phyloP scores from a whole-genome alignment of 2,888 invertebrate species.

The Melolontha melolontha region DNA sequence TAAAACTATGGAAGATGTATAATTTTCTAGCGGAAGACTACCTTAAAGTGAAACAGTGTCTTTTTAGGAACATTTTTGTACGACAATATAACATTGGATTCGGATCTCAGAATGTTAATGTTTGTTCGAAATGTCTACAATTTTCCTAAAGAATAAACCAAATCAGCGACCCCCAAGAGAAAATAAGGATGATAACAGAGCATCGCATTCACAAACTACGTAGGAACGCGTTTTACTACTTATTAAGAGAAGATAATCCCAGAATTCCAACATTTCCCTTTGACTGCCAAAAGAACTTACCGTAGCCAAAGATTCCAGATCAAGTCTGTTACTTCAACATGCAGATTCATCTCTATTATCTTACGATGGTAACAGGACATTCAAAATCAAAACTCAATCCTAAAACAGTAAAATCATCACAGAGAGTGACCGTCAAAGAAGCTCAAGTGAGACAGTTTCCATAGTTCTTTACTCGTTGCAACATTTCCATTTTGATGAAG shows the following conservation, averaged over 20 bases:
- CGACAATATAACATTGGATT: not conserved
- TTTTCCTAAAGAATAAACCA: not conserved
- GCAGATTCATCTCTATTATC: not conserved
- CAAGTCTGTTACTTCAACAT: too few relatives aligned
- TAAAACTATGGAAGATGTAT: constrained; percentile 32
- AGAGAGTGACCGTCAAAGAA: not conserved
- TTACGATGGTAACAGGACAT: not conserved
- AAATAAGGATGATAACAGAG: constrained; percentile 15
- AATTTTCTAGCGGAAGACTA: constrained; percentile 14
- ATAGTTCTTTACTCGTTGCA: too few relatives aligned
- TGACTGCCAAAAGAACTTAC: constrained; percentile 10
- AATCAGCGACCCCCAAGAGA: not conserved
- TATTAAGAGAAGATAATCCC: constrained; percentile 17
- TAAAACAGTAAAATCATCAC: not conserved
- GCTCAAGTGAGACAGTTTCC: not conserved
- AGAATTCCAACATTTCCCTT: constrained; percentile 22
- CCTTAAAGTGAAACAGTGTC: constrained; percentile 22
- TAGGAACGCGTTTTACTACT: constrained; percentile 19
- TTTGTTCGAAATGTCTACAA: constrained; percentile 18
- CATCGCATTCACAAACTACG: constrained; percentile 7
- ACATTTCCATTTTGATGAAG: too few relatives aligned
- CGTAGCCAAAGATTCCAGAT: too few relatives aligned
- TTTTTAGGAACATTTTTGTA: constrained; percentile 23
- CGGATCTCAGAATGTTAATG: constrained; percentile 11
- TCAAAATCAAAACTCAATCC: constrained; percentile 9